phyloP scores from a whole-genome alignment of 1,140 invertebrate genomes.

The Drosophila burlai region DNA sequence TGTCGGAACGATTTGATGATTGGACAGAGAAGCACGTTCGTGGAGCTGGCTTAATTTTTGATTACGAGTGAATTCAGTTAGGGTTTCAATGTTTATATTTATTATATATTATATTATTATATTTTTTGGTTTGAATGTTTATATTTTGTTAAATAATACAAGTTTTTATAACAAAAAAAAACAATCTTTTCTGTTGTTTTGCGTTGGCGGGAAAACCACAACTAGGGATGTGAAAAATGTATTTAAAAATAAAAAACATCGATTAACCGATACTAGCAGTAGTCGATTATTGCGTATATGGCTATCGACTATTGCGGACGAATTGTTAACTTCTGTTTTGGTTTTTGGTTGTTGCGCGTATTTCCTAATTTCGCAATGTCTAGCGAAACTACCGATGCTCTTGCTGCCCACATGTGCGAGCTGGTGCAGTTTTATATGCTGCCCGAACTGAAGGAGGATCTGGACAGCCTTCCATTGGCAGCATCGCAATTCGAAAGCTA shows the following conservation, averaged over 20 bases:
- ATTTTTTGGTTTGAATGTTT: too few relatives aligned
- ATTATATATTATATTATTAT: too few relatives aligned
- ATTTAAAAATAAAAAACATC: too few relatives aligned
- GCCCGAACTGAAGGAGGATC: slow-evolving; percentile 49
- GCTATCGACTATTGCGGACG: slow-evolving; percentile 11
- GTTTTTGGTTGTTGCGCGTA: not conserved
- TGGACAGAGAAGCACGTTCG: slow-evolving; percentile 90
- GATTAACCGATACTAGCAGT: not conserved
- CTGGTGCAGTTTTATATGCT: slow-evolving; percentile 66
- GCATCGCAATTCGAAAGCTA: slow-evolving; percentile 47
- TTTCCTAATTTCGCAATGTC: slow-evolving; percentile 19
- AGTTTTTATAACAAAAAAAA: not conserved
- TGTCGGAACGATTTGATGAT: slow-evolving; percentile 90
- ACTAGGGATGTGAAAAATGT: not conserved
- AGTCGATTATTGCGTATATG: not conserved
- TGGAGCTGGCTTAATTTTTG: slow-evolving; percentile 88
- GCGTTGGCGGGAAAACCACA: not conserved
- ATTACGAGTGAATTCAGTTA: slow-evolving; percentile 80
- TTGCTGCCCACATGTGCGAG: slow-evolving; percentile 40
- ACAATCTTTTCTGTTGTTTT: not conserved
- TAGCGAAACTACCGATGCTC: slow-evolving; percentile 16
- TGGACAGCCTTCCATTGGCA: slow-evolving; percentile 48
- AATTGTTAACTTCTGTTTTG: slow-evolving; percentile 17
- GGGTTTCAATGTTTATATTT: not conserved
- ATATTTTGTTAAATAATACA: not conserved